These are phyloP conservation scores for Chironomus riparius DNA, from an alignment of 2,888 invertebrate species.

Conservation along the genomic window DNA sequence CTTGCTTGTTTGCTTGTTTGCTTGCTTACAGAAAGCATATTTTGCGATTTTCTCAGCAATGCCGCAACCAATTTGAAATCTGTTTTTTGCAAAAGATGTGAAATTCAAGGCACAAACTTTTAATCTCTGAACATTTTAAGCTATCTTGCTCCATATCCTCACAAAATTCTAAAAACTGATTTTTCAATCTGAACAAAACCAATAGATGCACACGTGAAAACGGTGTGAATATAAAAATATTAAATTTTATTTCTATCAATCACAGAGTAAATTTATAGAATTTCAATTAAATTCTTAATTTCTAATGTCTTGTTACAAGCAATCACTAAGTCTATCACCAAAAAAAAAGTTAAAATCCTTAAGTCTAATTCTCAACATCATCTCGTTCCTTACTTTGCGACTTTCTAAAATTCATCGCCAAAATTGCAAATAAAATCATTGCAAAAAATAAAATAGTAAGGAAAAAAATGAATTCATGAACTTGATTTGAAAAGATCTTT, in stretches of 20 bases:
- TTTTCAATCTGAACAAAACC: too few species aligned
- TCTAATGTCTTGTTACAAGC: background rate
- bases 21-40: too few species aligned
- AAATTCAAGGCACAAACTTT: too few species aligned
- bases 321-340: background rate
- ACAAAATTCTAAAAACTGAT: too few species aligned
- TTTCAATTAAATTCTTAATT: background rate
- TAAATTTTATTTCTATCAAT: background rate
- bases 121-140: too few species aligned
- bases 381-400: background rate
- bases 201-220: too few species aligned
- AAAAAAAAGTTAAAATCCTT: background rate
- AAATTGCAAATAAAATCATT: background rate
- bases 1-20: too few species aligned
- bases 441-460: background rate
- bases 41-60: too few species aligned
- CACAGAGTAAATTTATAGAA: background rate
- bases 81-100: too few species aligned
- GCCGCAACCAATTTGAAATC: too few species aligned
- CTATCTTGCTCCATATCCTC: too few species aligned
- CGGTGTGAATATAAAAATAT: too few species aligned
- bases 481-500: background rate
- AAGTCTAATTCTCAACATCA: background rate
- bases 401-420: background rate
- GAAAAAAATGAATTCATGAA: conserved; percentile 4